A percentile compares a stretch with the other conserved stretches of the same genome.
Conservation (phyloP, 2,113 vertebrate species). For the Hemichromis elongatus region DNA sequence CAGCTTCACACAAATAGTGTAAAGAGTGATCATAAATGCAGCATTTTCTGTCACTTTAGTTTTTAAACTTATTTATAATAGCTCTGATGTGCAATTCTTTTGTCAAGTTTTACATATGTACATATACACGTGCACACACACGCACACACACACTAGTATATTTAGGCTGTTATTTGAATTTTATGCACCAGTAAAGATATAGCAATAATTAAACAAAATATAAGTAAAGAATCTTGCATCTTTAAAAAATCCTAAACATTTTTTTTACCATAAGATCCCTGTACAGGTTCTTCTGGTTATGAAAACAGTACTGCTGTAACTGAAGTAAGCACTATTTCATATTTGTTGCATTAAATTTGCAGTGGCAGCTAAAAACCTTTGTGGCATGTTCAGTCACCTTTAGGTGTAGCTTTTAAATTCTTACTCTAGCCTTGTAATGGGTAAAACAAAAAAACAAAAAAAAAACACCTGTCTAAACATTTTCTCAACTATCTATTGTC, state of each 20-base stretch:
- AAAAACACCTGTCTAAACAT: neutral
- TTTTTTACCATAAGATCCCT: neutral
- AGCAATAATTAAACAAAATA: neutral
- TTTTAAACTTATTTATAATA: neutral
- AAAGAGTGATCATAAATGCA: neutral
- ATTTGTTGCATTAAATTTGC: neutral
- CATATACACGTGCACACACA: too few relatives aligned
- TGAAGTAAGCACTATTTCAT: neutral
- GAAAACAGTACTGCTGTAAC: neutral
- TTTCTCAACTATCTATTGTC: neutral
- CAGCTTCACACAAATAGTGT: neutral
- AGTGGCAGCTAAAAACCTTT: accelerated
- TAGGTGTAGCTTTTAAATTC: neutral
- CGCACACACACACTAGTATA: neutral
- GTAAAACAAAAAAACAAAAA: too few relatives aligned
- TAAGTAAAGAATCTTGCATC: neutral
- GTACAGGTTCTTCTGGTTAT: neutral
- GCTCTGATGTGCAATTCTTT: neutral
- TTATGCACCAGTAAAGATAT: neutral
- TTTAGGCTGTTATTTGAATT: neutral
- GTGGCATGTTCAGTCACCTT: neutral
- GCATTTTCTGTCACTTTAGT: neutral
- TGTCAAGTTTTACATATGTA: neutral
- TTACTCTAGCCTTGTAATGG: neutral
- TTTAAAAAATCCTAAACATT: neutral